Conservation (phyloP, 2,797 vertebrate genomes). For the Microtus agrestis region DNA sequence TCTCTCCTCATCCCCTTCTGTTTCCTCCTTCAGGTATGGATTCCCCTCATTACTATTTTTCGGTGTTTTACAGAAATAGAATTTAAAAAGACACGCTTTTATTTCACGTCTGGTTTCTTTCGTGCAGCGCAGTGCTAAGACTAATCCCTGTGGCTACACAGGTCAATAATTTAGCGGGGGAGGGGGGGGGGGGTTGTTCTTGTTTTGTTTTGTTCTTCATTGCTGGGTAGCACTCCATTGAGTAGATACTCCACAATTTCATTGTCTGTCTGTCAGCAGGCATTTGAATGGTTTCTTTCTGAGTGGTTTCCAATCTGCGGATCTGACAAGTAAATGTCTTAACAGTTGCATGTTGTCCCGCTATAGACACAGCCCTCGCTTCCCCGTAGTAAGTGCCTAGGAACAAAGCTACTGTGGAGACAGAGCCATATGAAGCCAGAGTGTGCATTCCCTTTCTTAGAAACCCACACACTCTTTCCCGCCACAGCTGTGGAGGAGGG, state of each 20-base stretch:
- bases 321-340: background rate
- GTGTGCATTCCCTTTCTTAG: constrained; percentile 3
- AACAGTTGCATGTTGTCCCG: background rate
- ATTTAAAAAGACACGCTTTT: background rate
- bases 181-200: background rate
- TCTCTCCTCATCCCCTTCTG: background rate
- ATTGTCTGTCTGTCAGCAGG: background rate
- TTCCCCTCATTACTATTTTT: background rate
- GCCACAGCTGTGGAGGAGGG: background rate
- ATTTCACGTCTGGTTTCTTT: constrained; percentile 36
- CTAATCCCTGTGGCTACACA: background rate
- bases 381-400: background rate
- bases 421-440: background rate
- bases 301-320: background rate
- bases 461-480: background rate
- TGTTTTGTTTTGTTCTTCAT: background rate
- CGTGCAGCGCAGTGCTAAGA: background rate
- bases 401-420: background rate
- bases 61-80: constrained; percentile 5
- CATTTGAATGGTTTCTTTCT: constrained; percentile 26
- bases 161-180: background rate
- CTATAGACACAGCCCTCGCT: background rate
- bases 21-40: background rate
- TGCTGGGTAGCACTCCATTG: background rate
- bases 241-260: background rate